These are phyloP conservation scores for Beroe ovata DNA, from an alignment of 37 sponge, comb jelly and placozoan genomes.

Conservation along the genomic window DNA sequence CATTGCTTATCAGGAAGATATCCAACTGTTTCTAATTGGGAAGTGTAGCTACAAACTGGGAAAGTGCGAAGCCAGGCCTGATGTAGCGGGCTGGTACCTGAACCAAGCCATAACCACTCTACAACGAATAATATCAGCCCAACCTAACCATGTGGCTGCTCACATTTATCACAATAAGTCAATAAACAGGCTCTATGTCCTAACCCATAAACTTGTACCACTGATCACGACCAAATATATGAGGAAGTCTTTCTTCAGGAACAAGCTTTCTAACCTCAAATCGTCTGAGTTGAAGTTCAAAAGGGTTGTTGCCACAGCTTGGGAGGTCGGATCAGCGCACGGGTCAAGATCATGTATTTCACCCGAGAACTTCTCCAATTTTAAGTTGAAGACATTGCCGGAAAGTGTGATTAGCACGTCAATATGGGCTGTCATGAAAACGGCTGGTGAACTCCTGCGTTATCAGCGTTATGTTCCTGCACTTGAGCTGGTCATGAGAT, in stretches of 20 bases:
- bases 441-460: neutral
- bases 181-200: neutral
- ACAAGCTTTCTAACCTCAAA: neutral
- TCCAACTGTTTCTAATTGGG: conserved; percentile 1
- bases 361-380: conserved; percentile 26
- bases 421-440: conserved; percentile 26
- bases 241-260: neutral
- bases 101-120: neutral
- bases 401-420: neutral
- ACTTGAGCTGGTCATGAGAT: neutral
- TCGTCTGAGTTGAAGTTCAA: conserved; percentile 9
- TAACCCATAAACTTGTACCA: neutral
- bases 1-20: neutral
- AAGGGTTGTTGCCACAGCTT: neutral
- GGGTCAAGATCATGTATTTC: neutral
- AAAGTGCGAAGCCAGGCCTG: conserved; percentile 5
- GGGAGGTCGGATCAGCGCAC: neutral
- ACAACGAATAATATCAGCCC: neutral
- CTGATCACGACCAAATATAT: conserved; percentile 22
- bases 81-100: conserved; percentile 11
- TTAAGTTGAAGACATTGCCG: conserved; percentile 14
- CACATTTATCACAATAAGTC: neutral
- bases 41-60: conserved; percentile 44
- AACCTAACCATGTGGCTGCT: neutral
- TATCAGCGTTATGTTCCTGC: conserved; percentile 14